Conservation (phyloP, 2,113 vertebrate species). For the Pseudolaguvia tuberculata region DNA sequence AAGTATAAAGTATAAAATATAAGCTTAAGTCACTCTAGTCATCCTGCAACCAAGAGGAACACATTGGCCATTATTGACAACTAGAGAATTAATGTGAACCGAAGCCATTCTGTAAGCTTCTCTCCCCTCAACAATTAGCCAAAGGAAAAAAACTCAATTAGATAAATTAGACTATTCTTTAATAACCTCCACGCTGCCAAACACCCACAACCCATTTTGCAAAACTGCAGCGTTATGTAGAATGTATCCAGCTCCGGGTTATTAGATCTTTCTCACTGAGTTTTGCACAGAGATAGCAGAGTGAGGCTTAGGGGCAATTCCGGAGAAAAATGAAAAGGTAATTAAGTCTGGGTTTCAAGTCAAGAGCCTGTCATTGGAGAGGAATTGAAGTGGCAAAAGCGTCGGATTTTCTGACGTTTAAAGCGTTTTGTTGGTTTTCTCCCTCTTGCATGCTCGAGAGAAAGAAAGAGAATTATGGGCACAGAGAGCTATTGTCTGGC, state of each 20-base stretch:
- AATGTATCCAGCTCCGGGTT: constrained; percentile 32
- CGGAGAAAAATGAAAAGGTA: constrained; percentile 64
- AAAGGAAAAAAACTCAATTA: background rate
- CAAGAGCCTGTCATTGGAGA: constrained; percentile 44
- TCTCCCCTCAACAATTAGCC: background rate
- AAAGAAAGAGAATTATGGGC: constrained; percentile 42
- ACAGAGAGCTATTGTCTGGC: constrained; percentile 56
- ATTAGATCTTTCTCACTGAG: constrained; percentile 34
- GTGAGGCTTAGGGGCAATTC: constrained; percentile 45
- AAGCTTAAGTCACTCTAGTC: too few relatives aligned
- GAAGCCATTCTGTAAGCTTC: background rate
- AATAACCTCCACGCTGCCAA: background rate
- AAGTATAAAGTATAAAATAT: too few relatives aligned
- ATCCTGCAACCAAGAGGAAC: background rate
- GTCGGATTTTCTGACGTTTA: constrained; percentile 42
- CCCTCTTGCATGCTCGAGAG: constrained; percentile 13
- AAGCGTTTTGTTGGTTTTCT: constrained; percentile 27
- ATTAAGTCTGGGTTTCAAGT: constrained; percentile 59
- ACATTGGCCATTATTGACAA: background rate
- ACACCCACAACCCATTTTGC: background rate
- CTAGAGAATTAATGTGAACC: too few relatives aligned
- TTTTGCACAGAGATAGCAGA: constrained; percentile 36
- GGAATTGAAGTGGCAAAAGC: constrained; percentile 51
- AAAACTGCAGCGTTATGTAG: constrained; percentile 18
- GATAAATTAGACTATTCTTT: background rate